Base-by-base conservation (phyloP, 1,140 invertebrate genomes). In the Drosophila pseudoobscura region DNA sequence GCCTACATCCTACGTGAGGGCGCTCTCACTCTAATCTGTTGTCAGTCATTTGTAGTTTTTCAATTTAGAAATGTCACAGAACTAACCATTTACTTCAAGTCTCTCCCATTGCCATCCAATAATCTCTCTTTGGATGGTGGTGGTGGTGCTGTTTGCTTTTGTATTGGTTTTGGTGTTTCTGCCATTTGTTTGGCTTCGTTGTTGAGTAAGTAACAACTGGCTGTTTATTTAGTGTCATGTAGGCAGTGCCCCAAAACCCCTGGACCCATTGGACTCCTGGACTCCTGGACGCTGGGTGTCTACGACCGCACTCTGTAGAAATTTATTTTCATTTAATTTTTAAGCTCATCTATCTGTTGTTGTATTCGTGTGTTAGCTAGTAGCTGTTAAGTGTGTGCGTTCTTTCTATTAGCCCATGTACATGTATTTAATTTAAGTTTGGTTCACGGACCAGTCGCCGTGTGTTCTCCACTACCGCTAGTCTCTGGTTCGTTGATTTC, bases 31-130 rank as follows among this genome's bases (percentile, higher is more conserved):
- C 78, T 87, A 88, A 87, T 82, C 82, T 88, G 75, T 78, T 87
- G 82, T 87, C 82, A 87, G 70, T 87, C 83, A 87, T 87, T 87
- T 87, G 82, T 88, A 87, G 83, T 88, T 88, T 83, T 87, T 87
- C 83, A 87, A 87, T 88, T 87, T 88, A 60, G 82, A 83, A 87
- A 88, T 87, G 82, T 87, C 83, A 88, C 83, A 87, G 78, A 87
- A 76, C 83, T 88, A 88, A 87, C 83, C 83, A 87, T 82, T 87
- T 87, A 78, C 82, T 85, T 87, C 56, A 17, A 11, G 59, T 60
- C 56, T 61, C 15, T 53, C 46, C 13, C 43, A 20, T 35, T 31
- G 29, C 55, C 52, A 29, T 39, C 24, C 31, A 9, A 9, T 9
- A 3, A 39, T 39, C 53, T 46, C 52, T 61, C 59, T 60, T n/a